Conservation (phyloP, 2,888 invertebrate genomes). For the Drosophila algonquin region DNA sequence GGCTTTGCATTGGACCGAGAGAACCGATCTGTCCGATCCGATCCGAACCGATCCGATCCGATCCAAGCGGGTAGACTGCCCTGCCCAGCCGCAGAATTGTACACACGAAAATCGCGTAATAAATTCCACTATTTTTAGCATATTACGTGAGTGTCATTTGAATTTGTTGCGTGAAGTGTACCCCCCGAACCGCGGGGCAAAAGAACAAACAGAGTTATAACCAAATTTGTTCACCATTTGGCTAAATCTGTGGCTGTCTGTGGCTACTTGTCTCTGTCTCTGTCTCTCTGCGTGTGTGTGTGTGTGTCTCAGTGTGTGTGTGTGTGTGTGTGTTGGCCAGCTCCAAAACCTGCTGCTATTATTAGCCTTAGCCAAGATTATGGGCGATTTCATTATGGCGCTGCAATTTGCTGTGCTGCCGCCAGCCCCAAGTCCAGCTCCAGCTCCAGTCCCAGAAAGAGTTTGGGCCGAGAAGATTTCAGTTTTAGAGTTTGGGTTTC, state of each 20-base stretch:
- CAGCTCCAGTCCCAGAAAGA: neutral
- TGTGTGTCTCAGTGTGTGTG: constrained; percentile 27
- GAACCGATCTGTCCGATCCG: constrained; percentile 8
- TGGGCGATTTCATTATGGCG: constrained; percentile 63
- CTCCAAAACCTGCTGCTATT: constrained; percentile 77
- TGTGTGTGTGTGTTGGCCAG: constrained; percentile 51
- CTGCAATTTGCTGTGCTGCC: constrained; percentile 51
- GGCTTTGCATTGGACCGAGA: constrained; percentile 9
- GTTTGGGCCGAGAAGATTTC: constrained; percentile 35
- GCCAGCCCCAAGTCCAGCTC: neutral
- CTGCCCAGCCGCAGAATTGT: constrained; percentile 26
- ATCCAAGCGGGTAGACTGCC: constrained; percentile 9
- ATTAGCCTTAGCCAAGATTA: constrained; percentile 77
- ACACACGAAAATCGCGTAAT: constrained; percentile 45
- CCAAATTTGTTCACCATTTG: constrained; percentile 43
- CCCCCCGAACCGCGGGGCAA: constrained; percentile 31
- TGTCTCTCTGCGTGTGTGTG: constrained; percentile 30
- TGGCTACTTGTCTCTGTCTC: constrained; percentile 13
- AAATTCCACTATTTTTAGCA: constrained; percentile 75
- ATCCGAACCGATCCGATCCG: neutral
- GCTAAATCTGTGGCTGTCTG: constrained; percentile 5
- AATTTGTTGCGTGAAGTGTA: constrained; percentile 50
- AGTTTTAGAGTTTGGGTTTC: constrained; percentile 17
- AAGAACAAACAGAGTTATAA: constrained; percentile 48
- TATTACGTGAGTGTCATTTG: constrained; percentile 76